Percentiles rank a stretch among this genome's conserved stretches.
These are phyloP conservation scores for Myodes glareolus DNA, from an alignment of 2,113 vertebrate species.

Conservation along the genomic window DNA sequence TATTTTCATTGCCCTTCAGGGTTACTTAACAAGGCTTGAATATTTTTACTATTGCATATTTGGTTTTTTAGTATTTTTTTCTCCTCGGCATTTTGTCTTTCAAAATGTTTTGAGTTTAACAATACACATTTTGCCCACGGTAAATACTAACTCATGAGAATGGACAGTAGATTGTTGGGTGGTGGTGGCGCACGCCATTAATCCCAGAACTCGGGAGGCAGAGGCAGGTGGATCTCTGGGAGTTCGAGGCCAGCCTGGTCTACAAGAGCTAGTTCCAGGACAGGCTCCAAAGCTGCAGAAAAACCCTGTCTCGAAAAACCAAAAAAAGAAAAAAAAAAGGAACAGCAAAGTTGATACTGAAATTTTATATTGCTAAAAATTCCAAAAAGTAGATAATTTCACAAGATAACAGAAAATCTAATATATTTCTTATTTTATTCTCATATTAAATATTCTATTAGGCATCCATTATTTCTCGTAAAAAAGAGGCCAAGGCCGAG, in stretches of 20 bases:
- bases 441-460: constrained; percentile 77
- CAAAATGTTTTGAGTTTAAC: neutral
- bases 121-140: neutral
- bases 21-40: constrained; percentile 9
- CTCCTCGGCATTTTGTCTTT: neutral
- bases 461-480: constrained; percentile 95
- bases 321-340: neutral
- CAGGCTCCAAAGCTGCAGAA: too few relatives aligned
- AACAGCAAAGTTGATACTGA: neutral
- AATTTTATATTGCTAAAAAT: constrained; percentile 7
- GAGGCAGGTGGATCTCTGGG: too few relatives aligned
- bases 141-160: neutral
- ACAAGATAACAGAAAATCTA: constrained; percentile 38
- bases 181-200: too few relatives aligned
- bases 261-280: too few relatives aligned
- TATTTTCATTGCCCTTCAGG: constrained; percentile 19
- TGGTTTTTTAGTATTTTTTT: neutral
- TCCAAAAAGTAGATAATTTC: neutral
- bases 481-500: constrained; percentile 96
- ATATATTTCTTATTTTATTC: neutral
- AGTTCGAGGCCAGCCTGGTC: too few relatives aligned
- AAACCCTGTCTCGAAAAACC: too few relatives aligned
- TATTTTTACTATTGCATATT: constrained; percentile 1
- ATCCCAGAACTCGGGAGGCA: too few relatives aligned
- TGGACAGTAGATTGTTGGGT: neutral